Evolutionary conservation across 64 coral and sea anemone species (phyloP).

Genomic region (Porites lutea): DNA sequence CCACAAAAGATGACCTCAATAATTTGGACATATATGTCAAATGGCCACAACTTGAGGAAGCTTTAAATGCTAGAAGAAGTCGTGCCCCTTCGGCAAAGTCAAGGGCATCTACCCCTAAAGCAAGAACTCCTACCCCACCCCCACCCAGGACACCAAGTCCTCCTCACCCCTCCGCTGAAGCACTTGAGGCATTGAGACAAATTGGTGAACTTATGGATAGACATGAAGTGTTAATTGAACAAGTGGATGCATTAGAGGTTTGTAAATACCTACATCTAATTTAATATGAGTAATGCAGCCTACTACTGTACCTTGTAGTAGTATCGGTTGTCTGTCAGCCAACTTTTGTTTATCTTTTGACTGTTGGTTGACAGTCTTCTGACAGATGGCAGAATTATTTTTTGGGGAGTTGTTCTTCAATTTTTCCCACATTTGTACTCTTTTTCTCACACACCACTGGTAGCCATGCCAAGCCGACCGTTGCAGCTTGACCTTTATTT

Average conservation of each 20-base stretch:
- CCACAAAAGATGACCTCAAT: slow-evolving; percentile 83
- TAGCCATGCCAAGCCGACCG: too few relatives aligned
- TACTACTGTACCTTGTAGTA: too few relatives aligned
- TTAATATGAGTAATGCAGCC: too few relatives aligned
- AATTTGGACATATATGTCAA: slow-evolving; percentile 92
- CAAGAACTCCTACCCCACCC: slow-evolving; percentile 54
- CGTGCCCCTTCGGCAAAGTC: slow-evolving; percentile 62
- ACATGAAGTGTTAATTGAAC: slow-evolving; percentile 73
- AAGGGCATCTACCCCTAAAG: slow-evolving; percentile 56
- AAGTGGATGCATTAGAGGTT: slow-evolving; percentile 81
- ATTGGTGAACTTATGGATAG: slow-evolving; percentile 88
- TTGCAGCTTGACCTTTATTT: too few relatives aligned
- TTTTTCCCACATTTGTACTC: too few relatives aligned
- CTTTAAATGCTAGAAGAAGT: slow-evolving; percentile 75
- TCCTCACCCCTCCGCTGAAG: slow-evolving; percentile 72
- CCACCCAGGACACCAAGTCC: slow-evolving; percentile 79
- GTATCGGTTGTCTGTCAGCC: too few relatives aligned
- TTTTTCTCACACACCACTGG: too few relatives aligned
- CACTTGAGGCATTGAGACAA: slow-evolving; percentile 82
- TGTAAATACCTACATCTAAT: neutral
- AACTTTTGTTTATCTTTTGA: too few relatives aligned
- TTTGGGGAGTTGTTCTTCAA: too few relatives aligned
- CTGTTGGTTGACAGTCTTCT: too few relatives aligned
- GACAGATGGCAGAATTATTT: too few relatives aligned
- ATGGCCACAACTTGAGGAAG: slow-evolving; percentile 92